Conservation (phyloP, 2,113 vertebrate genomes). For the Physeter macrocephalus region DNA sequence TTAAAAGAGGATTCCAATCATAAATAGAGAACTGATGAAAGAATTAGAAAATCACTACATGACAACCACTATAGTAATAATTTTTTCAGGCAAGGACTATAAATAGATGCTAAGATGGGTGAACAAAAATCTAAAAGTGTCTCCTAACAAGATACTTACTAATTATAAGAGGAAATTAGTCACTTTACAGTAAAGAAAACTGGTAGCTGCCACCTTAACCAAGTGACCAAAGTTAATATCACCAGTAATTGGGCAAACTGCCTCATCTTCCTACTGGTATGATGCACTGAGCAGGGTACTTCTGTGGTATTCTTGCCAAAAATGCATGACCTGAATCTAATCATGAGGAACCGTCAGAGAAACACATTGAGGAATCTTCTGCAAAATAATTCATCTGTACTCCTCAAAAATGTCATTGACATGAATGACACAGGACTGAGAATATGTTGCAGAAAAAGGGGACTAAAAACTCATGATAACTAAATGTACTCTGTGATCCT, state of each 20-base stretch:
- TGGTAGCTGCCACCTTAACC: background rate
- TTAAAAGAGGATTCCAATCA: background rate
- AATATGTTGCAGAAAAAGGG: background rate
- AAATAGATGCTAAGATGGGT: background rate
- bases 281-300: background rate
- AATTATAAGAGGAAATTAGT: background rate
- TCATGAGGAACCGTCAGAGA: background rate
- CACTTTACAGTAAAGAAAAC: background rate
- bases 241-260: background rate
- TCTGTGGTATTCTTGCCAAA: background rate
- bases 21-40: background rate
- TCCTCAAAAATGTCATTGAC: background rate
- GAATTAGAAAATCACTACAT: background rate
- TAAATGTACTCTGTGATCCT: background rate
- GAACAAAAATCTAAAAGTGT: background rate
- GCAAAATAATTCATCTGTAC: background rate
- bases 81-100: background rate
- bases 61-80: background rate
- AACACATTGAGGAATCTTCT: background rate
- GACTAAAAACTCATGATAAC: background rate
- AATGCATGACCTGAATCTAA: background rate
- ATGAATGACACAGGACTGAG: background rate
- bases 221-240: background rate
- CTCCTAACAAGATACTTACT: background rate
- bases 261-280: background rate